Conservation (phyloP, 2,113 vertebrate species). For the Regulus satrapa region DNA sequence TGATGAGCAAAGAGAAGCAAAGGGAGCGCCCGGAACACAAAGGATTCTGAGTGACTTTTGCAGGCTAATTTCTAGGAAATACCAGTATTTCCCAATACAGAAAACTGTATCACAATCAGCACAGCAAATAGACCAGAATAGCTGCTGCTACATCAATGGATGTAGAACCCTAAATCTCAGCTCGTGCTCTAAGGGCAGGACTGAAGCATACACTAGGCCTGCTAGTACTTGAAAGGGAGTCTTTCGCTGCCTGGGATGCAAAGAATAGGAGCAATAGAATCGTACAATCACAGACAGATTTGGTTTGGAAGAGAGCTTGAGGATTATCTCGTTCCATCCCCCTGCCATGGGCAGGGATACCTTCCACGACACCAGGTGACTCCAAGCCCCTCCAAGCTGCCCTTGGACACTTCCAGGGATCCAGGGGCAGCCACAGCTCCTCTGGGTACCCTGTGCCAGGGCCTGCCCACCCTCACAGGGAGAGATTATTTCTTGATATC, state of each 20-base stretch:
- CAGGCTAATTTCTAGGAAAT: neutral
- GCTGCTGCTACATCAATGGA: too few relatives aligned
- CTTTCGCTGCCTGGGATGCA: neutral
- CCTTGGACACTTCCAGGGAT: neutral
- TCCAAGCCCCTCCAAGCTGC: neutral
- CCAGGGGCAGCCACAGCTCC: neutral
- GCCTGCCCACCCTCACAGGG: neutral
- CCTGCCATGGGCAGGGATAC: neutral
- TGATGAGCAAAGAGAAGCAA: neutral
- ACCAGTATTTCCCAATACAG: neutral
- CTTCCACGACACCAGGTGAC: neutral
- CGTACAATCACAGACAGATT: neutral
- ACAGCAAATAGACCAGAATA: neutral
- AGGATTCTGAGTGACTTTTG: neutral
- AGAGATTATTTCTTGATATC: neutral
- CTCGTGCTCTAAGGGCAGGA: neutral
- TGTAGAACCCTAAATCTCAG: neutral
- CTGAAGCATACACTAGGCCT: neutral
- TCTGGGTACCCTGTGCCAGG: neutral
- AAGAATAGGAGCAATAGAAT: accelerated
- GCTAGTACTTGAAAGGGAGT: neutral
- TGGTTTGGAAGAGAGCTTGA: neutral
- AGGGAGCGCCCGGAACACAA: neutral
- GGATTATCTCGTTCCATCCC: neutral
- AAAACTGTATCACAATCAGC: neutral